Evolutionary conservation across 2,888 invertebrate genomes (phyloP).

Genomic region (Torymus aiolomorphi): DNA sequence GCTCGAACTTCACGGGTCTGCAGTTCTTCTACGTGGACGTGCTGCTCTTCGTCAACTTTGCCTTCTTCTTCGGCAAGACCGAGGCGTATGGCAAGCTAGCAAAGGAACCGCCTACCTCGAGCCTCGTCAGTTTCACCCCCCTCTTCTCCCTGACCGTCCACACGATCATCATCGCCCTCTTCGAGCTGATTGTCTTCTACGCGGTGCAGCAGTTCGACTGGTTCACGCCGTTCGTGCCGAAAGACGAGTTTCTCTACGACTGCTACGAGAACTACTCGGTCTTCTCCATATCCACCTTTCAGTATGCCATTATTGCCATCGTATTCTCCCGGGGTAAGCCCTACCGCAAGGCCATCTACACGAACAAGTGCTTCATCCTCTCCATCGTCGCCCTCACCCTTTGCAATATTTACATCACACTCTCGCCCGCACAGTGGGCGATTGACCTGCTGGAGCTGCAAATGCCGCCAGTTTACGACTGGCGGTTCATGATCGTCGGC

Average conservation of each 20-base stretch:
- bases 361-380: conserved; percentile 78
- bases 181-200: conserved; percentile 77
- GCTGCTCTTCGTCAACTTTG: conserved; percentile 80
- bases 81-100: conserved; percentile 76
- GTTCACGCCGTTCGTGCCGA: conserved; percentile 77
- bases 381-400: conserved; percentile 76
- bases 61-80: conserved; percentile 82
- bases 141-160: conserved; percentile 78
- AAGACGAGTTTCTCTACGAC: conserved; percentile 70
- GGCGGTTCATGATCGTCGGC: conserved; percentile 74
- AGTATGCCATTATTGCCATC: conserved; percentile 81
- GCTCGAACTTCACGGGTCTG: conserved; percentile 80
- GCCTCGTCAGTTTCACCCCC: conserved; percentile 77
- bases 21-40: conserved; percentile 84
- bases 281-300: conserved; percentile 80
- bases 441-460: conserved; percentile 69
- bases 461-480: conserved; percentile 72
- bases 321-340: conserved; percentile 83
- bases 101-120: conserved; percentile 78
- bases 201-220: conserved; percentile 77
- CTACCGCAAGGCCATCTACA: conserved; percentile 80
- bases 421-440: conserved; percentile 77
- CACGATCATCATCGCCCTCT: conserved; percentile 76
- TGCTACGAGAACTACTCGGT: conserved; percentile 82
- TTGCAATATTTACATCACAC: conserved; percentile 77